Conservation (phyloP, 2,888 invertebrate species). For the Choreutis nemorana region DNA sequence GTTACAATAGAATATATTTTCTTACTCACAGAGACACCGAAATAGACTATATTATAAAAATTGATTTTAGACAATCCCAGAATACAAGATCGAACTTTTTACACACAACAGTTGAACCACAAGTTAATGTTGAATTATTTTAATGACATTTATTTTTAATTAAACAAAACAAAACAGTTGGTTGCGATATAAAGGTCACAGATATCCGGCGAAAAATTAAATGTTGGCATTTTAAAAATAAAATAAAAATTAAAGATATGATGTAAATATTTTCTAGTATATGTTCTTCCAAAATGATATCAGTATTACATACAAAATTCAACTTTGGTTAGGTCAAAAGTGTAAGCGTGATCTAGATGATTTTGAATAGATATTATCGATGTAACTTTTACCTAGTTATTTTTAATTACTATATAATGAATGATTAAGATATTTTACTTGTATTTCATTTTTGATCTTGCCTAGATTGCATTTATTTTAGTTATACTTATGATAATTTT, state of each 20-base stretch:
- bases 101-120: constrained; percentile 49
- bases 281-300: constrained; percentile 60
- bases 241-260: constrained; percentile 30
- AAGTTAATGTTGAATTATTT: constrained; percentile 24
- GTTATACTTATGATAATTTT: constrained; percentile 55
- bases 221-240: constrained; percentile 44
- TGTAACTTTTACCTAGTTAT: constrained; percentile 44
- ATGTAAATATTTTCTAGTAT: constrained; percentile 61
- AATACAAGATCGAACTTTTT: constrained; percentile 67
- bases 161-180: constrained; percentile 37
- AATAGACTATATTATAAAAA: constrained; percentile 55
- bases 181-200: constrained; percentile 60
- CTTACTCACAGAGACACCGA: constrained; percentile 51
- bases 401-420: constrained; percentile 29
- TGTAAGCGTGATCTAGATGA: constrained; percentile 62
- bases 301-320: constrained; percentile 67
- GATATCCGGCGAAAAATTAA: constrained; percentile 53
- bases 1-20: constrained; percentile 64
- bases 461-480: constrained; percentile 65
- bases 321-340: constrained; percentile 63
- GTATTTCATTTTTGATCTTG: constrained; percentile 55
- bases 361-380: constrained; percentile 47
- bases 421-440: constrained; percentile 31
- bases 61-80: constrained; percentile 63
- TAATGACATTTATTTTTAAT: constrained; percentile 26